Evolutionary conservation across 2,797 vertebrate species (phyloP), one percentile per base, ranked within the genome.

Genomic region (Ammospiza maritima): DNA sequence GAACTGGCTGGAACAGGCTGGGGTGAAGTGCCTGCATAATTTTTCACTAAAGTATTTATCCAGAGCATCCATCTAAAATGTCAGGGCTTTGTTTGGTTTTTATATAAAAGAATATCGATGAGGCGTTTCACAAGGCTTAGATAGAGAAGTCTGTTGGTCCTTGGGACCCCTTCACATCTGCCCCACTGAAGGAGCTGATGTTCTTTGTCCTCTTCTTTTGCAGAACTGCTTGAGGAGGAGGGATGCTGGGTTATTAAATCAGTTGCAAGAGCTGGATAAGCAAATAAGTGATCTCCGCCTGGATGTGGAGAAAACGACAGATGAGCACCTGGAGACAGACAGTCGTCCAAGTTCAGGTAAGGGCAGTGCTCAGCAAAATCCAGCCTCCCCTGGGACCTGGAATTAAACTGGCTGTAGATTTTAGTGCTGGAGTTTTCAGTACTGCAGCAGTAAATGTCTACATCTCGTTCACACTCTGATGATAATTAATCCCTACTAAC

Each of bases 281-380:
- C 99, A 99, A 98, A 99, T 99, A 96, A 99, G 98, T 32, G 98
- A 99, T 91, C 98, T 99, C 90, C 98, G 98, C 70, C 85, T 99
- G 96, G 99, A 99, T 92, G 97, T 98, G 4, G 98, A 99, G 60
- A 98, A 98, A 96, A 97, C 95, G 1, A 96, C 98, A 42, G 98
- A 98, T 74, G 99, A 99, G 26, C 98, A 97, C 48, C 96, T 97
- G 89, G 99, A 99, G 97, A 98, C 98, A 4, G 99, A 99, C 98
- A 99, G 99, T 94, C 98, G 99, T 48, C 99, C 99, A 51, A 99
- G 99, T 97, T 99, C 99, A 98, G 99, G 99, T 99, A 62, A 97
- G 30, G 32, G 34, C 83, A 71, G 67, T 53, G 57, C 36, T 42
- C 54, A 40, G 57, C 51, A 61, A 45, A 70, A 30, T 9, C 13